Conservation (phyloP, 2,888 invertebrate species). For the Noctua comes region DNA sequence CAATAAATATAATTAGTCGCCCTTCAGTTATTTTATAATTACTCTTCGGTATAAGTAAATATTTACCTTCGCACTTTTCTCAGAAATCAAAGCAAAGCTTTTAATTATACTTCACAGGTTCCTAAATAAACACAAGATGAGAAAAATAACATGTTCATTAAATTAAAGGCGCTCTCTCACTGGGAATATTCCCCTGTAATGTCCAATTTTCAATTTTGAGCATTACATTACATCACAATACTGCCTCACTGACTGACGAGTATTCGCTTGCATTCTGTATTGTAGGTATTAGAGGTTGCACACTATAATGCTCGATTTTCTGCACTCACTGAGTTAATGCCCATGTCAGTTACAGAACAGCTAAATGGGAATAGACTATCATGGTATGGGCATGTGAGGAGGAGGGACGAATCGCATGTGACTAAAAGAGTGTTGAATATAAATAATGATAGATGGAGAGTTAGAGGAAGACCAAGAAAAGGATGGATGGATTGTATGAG, state of each 20-base stretch:
- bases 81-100: conserved; percentile 11
- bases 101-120: conserved; percentile 35
- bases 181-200: neutral
- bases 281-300: neutral
- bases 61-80: neutral
- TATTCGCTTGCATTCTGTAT: neutral
- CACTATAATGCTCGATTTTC: neutral
- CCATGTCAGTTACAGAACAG: neutral
- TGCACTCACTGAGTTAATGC: neutral
- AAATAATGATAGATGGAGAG: no score
- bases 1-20: neutral
- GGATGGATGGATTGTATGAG: no score
- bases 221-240: no score
- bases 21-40: conserved; percentile 17
- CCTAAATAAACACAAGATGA: conserved; percentile 17
- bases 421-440: no score
- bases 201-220: neutral
- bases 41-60: neutral
- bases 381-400: no score
- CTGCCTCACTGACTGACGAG: neutral
- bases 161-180: neutral
- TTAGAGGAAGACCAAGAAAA: no score
- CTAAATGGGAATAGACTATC: no score
- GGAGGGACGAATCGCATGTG: no score
- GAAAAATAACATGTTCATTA: conserved; percentile 11